A percentile compares a stretch with the other conserved stretches of the same genome.
Evolutionary conservation across 2,113 vertebrate species (phyloP).

Genomic region (Megaceryle maxima): DNA sequence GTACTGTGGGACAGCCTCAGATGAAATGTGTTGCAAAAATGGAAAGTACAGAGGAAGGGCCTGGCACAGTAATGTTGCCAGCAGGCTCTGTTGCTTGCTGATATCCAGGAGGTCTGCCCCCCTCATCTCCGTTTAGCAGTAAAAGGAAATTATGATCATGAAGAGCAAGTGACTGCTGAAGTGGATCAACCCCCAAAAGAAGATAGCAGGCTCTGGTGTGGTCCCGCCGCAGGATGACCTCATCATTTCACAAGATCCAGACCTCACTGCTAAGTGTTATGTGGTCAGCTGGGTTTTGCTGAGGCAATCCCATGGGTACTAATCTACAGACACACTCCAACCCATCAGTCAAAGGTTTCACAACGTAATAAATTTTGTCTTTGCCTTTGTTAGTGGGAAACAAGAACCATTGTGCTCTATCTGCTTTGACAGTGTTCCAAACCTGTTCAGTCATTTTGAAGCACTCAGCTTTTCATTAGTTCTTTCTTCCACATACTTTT

Average conservation of each 20-base stretch:
- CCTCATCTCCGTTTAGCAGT: not conserved
- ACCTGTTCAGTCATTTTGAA: not conserved
- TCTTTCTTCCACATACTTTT: not conserved
- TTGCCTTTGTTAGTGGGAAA: not conserved
- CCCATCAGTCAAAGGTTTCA: not conserved
- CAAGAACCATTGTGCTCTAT: not conserved
- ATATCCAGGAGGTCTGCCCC: not conserved
- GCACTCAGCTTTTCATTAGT: not conserved
- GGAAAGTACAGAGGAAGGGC: not conserved
- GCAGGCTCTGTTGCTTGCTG: not conserved
- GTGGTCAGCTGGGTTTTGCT: not conserved
- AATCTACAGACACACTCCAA: not conserved
- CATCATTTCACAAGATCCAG: not conserved
- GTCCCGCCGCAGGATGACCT: not conserved
- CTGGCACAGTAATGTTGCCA: not conserved
- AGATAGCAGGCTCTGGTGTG: not conserved
- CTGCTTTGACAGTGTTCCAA: not conserved
- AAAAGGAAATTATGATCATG: not conserved
- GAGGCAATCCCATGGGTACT: not conserved
- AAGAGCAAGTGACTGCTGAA: not conserved
- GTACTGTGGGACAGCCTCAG: not conserved
- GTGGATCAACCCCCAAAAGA: not conserved
- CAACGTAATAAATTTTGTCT: not conserved
- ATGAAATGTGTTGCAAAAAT: not conserved
- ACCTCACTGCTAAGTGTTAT: not conserved